Base-by-base conservation (phyloP, 2,113 vertebrate species). In the Setophaga petechia region DNA sequence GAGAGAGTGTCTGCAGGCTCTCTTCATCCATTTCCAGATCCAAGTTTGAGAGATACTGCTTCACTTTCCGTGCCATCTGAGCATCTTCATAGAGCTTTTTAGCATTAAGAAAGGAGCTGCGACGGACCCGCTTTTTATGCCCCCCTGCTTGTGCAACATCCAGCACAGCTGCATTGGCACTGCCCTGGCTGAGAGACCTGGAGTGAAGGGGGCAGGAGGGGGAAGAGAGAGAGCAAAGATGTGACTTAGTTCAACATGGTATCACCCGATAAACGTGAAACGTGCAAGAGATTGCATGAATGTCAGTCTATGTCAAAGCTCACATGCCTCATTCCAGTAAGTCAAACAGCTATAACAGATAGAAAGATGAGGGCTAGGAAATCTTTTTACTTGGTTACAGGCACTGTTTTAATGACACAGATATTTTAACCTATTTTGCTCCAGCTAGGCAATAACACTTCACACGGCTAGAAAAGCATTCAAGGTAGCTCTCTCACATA, bases 61-160 rank as follows among this genome's bases (percentile, higher is more conserved):
- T 99, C 61, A 99, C 99, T 93, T 99, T 99, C 65, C 99, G 98
- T 82, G 99, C 99, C 99, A 99, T 99, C 96, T 99, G 99, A 54
- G 99, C 99, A 59, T 99, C 99, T 97, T 99, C 99, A 19, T 99
- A 99, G 43, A 99, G 98, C 96, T 99, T 99, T 97, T 99, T 99
- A 97, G 99, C 99, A 67, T 99, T 99, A 51, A 99, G 99, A 97
- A 99, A 99, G 93, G 99, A 99, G 97, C 99, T 99, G 78, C 99
- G 99, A 21, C 99, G 99, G 43, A 99, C 99, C 18, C 99, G 98
- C 98, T 99, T 99, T 97, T 99, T 99, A 95, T 99, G 99, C 13
- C 99, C 99, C 19, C 99, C 99, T 0, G 99, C 97, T 98, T 99
- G 99, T 7, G 98, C 99, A 18, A 99, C 99, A 73, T 99, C 99